A percentile compares a stretch with the other conserved stretches of the same genome.
Evolutionary conservation across 64 coral and sea anemone genomes (phyloP).

Genomic region (Stylophora pistillata): DNA sequence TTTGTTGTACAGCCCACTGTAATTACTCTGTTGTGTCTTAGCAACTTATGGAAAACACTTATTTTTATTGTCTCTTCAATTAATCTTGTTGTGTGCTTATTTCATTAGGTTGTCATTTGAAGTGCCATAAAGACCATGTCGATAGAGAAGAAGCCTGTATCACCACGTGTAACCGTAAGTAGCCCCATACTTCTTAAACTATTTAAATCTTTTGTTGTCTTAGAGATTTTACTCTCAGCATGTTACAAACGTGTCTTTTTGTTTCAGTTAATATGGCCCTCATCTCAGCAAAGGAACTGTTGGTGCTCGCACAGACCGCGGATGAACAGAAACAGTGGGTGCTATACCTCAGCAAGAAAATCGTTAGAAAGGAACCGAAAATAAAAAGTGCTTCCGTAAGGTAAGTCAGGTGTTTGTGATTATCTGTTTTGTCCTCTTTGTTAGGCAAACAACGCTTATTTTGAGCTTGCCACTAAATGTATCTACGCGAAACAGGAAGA

Average conservation of each 20-base stretch:
- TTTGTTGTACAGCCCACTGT: too few relatives aligned
- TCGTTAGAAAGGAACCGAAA: conserved; percentile 92
- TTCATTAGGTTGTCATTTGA: conserved; percentile 89
- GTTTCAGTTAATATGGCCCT: conserved; percentile 85
- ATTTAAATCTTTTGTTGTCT: too few relatives aligned
- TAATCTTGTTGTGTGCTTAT: background rate
- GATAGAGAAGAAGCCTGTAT: conserved; percentile 97
- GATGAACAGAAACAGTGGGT: conserved; percentile 99
- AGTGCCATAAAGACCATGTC: conserved; percentile 97
- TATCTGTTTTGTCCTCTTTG: too few relatives aligned
- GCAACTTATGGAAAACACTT: too few relatives aligned
- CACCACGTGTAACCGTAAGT: conserved; percentile 78
- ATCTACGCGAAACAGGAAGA: too few relatives aligned
- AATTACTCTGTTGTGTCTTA: too few relatives aligned
- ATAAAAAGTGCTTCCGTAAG: conserved; percentile 74
- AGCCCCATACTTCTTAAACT: too few relatives aligned
- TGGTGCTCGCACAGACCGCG: conserved; percentile 77
- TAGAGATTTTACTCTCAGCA: background rate
- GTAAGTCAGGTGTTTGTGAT: background rate
- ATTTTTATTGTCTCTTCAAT: too few relatives aligned
- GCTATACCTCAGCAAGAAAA: conserved; percentile 94
- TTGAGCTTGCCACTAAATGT: too few relatives aligned
- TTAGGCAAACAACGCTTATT: too few relatives aligned
- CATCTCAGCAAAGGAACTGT: conserved; percentile 91
- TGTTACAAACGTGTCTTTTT: background rate